These are phyloP conservation scores for Paraplagusia blochii DNA, from an alignment of 2,113 vertebrate species.

Conservation along the genomic window DNA sequence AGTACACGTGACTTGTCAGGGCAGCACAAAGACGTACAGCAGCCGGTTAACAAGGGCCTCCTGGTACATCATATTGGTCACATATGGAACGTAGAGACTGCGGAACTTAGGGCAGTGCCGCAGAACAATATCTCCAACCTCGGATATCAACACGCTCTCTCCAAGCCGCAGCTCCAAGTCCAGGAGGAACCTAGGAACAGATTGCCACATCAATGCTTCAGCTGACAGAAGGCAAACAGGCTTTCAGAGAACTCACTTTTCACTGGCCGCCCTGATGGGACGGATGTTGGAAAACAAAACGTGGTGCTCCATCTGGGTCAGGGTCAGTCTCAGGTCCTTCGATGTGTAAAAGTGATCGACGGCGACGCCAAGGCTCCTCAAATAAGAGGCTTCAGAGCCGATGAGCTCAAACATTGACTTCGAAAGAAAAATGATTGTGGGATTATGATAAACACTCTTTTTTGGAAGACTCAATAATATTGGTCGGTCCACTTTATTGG, in stretches of 20 bases:
- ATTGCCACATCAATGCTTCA: not conserved
- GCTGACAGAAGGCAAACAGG: not conserved
- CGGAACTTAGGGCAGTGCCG: constrained; percentile 63
- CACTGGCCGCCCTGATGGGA: constrained; percentile 63
- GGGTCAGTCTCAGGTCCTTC: constrained; percentile 45
- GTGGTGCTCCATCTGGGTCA: constrained; percentile 70
- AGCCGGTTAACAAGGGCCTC: constrained; percentile 72
- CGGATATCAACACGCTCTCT: constrained; percentile 61
- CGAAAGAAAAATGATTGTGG: not conserved
- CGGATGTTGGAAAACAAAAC: constrained; percentile 79
- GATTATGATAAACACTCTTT: too few species aligned
- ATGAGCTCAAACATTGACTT: constrained; percentile 81
- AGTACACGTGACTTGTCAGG: too few species aligned
- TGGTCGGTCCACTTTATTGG: too few species aligned
- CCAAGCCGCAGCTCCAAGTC: constrained; percentile 73
- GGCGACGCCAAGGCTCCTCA: constrained; percentile 74
- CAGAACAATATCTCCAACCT: constrained; percentile 73
- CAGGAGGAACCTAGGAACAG: constrained; percentile 69
- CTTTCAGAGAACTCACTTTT: constrained; percentile 56
- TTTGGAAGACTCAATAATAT: too few species aligned
- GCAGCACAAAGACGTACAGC: constrained; percentile 56
- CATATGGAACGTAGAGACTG: constrained; percentile 75
- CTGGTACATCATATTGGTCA: constrained; percentile 84
- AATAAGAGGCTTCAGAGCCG: constrained; percentile 78
- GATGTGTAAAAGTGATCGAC: constrained; percentile 70